Evolutionary conservation across 2,888 invertebrate species (phyloP).

Genomic region (Tachystola acroxantha): DNA sequence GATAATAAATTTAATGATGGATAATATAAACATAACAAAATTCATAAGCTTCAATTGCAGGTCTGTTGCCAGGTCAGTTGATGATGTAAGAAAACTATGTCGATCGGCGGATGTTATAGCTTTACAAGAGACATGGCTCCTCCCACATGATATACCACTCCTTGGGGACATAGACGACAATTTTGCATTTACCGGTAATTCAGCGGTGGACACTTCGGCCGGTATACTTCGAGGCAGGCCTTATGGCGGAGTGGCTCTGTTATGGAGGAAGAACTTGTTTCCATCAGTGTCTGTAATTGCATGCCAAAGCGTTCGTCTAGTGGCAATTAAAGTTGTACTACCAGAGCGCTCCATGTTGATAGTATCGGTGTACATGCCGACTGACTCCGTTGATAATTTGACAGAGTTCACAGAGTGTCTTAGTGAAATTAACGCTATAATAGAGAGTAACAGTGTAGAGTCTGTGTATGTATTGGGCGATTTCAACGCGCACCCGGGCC

Average conservation of each 20-base stretch:
- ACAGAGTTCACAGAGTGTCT: no score
- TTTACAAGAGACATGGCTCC: conserved; percentile 12
- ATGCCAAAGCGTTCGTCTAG: conserved; percentile 14
- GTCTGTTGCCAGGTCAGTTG: conserved; percentile 9
- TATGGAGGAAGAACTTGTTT: conserved; percentile 16
- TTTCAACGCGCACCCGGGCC: no score
- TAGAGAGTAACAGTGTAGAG: conserved; percentile 14
- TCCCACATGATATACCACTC: conserved; percentile 14
- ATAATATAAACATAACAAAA: conserved; percentile 1
- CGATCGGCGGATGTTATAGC: not conserved
- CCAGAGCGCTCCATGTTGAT: conserved; percentile 9
- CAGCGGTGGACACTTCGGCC: conserved; percentile 17
- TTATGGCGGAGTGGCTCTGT: conserved; percentile 18
- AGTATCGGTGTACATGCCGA: conserved; percentile 19
- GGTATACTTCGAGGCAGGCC: no score
- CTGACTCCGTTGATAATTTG: conserved; percentile 13
- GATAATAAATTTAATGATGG: not conserved
- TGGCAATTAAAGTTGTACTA: conserved; percentile 13
- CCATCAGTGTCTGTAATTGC: conserved; percentile 9
- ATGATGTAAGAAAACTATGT: conserved; percentile 6
- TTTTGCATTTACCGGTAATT: conserved; percentile 17
- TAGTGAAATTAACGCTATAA: conserved; percentile 15
- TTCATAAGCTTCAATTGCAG: conserved; percentile 16
- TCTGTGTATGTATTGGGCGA: conserved; percentile 14
- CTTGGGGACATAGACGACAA: conserved; percentile 13